phyloP scores from a whole-genome alignment of 2,888 invertebrate species.

The Caradrina clavipalpis region DNA sequence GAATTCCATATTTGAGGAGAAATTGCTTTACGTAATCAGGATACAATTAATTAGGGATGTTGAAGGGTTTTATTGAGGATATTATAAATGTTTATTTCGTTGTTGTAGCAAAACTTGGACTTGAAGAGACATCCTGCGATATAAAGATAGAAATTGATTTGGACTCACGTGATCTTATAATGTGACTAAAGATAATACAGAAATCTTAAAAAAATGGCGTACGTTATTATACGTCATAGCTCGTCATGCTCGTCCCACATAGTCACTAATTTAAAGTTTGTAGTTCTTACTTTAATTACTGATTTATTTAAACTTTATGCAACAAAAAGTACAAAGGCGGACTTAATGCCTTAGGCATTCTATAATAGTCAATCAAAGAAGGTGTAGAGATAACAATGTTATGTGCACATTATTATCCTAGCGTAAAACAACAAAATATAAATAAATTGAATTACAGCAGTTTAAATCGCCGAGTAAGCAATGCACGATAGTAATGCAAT shows the following conservation, averaged over 20 bases:
- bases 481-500: slow-evolving; percentile 8
- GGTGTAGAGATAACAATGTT: too few species aligned
- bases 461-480: not conserved
- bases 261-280: not conserved
- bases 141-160: not conserved
- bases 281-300: not conserved
- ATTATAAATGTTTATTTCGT: slow-evolving; percentile 1
- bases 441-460: not conserved
- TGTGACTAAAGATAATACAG: not conserved
- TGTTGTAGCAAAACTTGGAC: not conserved
- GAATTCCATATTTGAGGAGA: slow-evolving; percentile 16
- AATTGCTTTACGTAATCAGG: slow-evolving; percentile 20
- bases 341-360: too few species aligned
- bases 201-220: not conserved
- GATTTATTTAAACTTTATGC: too few species aligned
- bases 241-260: too few species aligned
- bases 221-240: not conserved
- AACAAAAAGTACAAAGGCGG: too few species aligned
- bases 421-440: too few species aligned
- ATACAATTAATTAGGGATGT: slow-evolving; percentile 19
- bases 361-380: too few species aligned
- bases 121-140: not conserved
- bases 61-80: slow-evolving; percentile 5
- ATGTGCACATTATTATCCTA: too few species aligned
- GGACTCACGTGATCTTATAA: not conserved